A percentile compares a stretch with the other conserved stretches of the same genome.
These are phyloP conservation scores for Orius laevigatus DNA, from an alignment of 1,140 invertebrate genomes.

Conservation along the genomic window DNA sequence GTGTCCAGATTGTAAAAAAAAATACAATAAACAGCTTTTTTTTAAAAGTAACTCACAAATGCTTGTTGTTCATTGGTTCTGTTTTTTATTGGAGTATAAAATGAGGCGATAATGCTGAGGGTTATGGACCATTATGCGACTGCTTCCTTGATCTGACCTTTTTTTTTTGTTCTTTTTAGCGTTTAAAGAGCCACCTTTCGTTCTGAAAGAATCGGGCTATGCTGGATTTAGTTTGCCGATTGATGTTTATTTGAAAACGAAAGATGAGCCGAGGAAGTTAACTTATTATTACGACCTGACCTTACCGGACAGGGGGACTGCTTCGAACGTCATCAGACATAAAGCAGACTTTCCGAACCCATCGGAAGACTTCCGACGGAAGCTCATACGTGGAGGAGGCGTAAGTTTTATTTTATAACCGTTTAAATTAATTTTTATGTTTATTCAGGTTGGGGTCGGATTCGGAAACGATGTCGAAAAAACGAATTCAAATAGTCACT, in stretches of 20 bases:
- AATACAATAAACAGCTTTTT: too few relatives aligned
- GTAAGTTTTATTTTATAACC: conserved; percentile 30
- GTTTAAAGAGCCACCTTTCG: conserved; percentile 80
- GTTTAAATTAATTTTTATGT: too few relatives aligned
- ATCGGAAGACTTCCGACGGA: conserved; percentile 73
- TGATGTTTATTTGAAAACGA: conserved; percentile 79
- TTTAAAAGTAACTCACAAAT: too few relatives aligned
- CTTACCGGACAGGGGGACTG: conserved; percentile 40
- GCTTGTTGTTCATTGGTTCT: too few relatives aligned
- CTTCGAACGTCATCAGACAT: conserved; percentile 42
- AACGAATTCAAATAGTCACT: background rate
- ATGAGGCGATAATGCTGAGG: too few relatives aligned
- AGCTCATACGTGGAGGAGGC: conserved; percentile 76
- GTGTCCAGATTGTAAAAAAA: too few relatives aligned
- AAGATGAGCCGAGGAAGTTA: conserved; percentile 79
- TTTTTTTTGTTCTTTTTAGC: conserved; percentile 38
- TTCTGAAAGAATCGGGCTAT: conserved; percentile 82
- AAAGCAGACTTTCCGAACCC: conserved; percentile 70
- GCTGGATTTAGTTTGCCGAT: conserved; percentile 82
- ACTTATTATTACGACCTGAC: conserved; percentile 70
- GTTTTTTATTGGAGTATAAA: too few relatives aligned
- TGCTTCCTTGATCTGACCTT: too few relatives aligned
- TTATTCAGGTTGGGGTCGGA: background rate
- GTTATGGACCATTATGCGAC: too few relatives aligned
- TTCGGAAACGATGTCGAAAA: background rate